Conservation (phyloP, 2,888 invertebrate species). For the Margaritifera margaritifera region DNA sequence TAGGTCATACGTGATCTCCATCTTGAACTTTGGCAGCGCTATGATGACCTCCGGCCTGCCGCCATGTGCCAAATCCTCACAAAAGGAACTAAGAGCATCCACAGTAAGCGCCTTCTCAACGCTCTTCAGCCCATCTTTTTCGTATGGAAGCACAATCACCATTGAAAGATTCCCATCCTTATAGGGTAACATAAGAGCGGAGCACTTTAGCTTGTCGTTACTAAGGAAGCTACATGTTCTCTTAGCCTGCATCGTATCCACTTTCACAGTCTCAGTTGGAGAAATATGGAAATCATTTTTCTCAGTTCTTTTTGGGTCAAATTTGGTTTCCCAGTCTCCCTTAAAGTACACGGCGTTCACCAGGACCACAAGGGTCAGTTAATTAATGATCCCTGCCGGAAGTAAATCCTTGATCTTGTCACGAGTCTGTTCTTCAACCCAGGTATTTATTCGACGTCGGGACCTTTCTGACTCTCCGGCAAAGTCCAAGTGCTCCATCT, state of each 20-base stretch:
- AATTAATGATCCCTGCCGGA: conserved; percentile 64
- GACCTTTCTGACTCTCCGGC: conserved; percentile 21
- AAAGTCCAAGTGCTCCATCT: no score
- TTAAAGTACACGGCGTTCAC: no score
- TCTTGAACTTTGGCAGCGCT: conserved; percentile 53
- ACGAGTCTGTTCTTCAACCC: conserved; percentile 87
- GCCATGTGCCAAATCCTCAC: neutral
- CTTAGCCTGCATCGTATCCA: no score
- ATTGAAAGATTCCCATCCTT: conserved; percentile 21
- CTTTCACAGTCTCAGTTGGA: no score
- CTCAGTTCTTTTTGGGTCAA: no score
- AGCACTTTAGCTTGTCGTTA: conserved; percentile 80
- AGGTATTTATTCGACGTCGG: conserved; percentile 80
- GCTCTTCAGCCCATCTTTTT: conserved; percentile 24
- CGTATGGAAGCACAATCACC: conserved; percentile 34
- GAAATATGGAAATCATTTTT: no score
- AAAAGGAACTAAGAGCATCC: conserved; percentile 1
- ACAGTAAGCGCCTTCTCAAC: conserved; percentile 25
- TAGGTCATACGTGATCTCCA: conserved; percentile 38
- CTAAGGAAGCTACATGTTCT: conserved; percentile 73
- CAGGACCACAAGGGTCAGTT: no score
- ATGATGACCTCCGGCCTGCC: conserved; percentile 22
- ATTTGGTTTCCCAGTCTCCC: no score
- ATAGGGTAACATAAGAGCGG: conserved; percentile 84
- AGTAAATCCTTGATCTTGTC: conserved; percentile 87